Conservation (phyloP, 2,888 invertebrate genomes). For the Atherix ibis region DNA sequence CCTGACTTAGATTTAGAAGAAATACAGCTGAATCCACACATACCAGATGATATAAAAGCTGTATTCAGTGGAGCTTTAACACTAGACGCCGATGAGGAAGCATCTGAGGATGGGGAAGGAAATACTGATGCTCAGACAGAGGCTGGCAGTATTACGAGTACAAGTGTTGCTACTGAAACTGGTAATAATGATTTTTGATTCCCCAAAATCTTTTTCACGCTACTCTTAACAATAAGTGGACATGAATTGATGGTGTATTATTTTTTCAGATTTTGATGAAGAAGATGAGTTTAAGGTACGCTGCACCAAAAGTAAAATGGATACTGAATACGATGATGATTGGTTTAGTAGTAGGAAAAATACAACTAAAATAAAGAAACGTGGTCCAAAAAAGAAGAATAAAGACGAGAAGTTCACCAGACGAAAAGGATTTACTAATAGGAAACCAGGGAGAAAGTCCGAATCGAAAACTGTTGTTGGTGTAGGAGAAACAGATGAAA, state of each 20-base stretch:
- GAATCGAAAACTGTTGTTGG: too few species aligned
- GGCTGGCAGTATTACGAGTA: too few species aligned
- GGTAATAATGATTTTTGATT: too few species aligned
- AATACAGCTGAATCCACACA: conserved; percentile 31
- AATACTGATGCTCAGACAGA: too few species aligned
- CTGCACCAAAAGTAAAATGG: conserved; percentile 25
- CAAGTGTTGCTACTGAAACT: too few species aligned
- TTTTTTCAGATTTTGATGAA: conserved; percentile 18
- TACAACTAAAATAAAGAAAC: conserved; percentile 19
- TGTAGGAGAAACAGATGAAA: background rate
- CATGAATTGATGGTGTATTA: too few species aligned
- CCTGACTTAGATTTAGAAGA: conserved; percentile 32
- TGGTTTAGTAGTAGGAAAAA: conserved; percentile 19
- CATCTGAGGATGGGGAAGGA: conserved; percentile 11
- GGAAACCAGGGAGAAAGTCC: background rate
- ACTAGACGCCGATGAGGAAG: conserved; percentile 24
- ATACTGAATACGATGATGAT: conserved; percentile 33
- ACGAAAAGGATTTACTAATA: too few species aligned
- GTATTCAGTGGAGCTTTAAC: conserved; percentile 30
- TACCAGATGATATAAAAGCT: conserved; percentile 32
- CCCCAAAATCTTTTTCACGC: too few species aligned
- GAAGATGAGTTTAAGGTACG: conserved; percentile 26
- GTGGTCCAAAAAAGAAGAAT: too few species aligned
- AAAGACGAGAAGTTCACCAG: too few species aligned
- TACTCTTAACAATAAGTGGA: too few species aligned